phyloP scores from a whole-genome alignment of 2,113 vertebrate genomes.

The Oceanites oceanicus region DNA sequence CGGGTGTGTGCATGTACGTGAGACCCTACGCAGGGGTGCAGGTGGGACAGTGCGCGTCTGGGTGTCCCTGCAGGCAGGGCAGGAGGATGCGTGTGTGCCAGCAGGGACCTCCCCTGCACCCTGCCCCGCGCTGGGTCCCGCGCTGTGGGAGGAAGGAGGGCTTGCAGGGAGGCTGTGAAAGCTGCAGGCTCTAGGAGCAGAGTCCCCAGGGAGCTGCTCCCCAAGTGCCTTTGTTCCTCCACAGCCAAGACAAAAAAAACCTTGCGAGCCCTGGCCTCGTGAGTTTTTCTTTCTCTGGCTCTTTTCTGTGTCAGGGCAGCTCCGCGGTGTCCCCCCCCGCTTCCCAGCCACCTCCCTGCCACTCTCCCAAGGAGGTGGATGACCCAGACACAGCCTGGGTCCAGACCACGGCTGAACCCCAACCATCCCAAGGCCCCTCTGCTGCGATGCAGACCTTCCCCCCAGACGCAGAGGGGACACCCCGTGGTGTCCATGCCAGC shows the following conservation, averaged over 20 bases:
- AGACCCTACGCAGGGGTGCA: fast-evolving
- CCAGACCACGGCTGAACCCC: not conserved
- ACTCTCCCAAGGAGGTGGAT: not conserved
- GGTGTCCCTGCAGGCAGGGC: not conserved
- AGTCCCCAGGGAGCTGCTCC: not conserved
- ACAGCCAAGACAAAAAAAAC: not conserved
- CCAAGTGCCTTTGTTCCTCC: not conserved
- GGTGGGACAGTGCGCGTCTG: fast-evolving
- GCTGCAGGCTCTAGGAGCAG: not conserved
- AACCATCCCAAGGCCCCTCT: not conserved
- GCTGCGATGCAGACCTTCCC: not conserved
- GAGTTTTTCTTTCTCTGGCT: not conserved
- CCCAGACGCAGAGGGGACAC: not conserved
- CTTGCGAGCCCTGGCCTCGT: fast-evolving
- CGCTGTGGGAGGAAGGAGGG: not conserved
- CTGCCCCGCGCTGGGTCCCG: not conserved
- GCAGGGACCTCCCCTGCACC: not conserved
- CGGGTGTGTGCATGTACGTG: fast-evolving
- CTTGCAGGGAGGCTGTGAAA: not conserved
- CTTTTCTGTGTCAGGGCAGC: not conserved
- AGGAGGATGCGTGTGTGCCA: fast-evolving
- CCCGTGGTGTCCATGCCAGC: not conserved
- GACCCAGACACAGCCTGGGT: too few species aligned
- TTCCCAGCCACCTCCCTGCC: not conserved
- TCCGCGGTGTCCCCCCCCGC: fast-evolving